phyloP scores from a whole-genome alignment of 2,888 invertebrate genomes.

The Pimpla rufipes region DNA sequence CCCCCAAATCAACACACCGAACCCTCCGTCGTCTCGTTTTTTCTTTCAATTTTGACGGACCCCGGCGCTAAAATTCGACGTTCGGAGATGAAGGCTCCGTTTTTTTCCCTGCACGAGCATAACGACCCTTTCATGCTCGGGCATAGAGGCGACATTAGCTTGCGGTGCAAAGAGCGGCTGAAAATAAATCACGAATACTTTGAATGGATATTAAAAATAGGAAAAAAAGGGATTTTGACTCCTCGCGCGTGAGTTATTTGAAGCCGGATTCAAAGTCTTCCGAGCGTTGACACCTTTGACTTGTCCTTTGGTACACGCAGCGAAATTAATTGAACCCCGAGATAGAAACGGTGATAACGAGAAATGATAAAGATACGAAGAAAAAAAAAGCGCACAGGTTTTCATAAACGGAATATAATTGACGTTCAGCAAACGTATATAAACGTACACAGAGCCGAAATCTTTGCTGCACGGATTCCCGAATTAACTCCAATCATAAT shows the following conservation, averaged over 20 bases:
- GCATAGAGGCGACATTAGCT: not conserved
- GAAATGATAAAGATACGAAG: not conserved
- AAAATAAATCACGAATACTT: not conserved
- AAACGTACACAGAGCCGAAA: not conserved
- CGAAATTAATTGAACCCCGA: not conserved
- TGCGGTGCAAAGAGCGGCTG: not conserved
- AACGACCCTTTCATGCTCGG: not conserved
- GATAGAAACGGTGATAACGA: too few relatives aligned
- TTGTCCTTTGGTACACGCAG: not conserved
- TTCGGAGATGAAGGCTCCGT: not conserved
- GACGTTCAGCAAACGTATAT: not conserved
- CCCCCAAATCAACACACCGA: constrained; percentile 29
- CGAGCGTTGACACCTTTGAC: not conserved
- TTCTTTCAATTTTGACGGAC: not conserved
- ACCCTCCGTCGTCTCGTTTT: not conserved
- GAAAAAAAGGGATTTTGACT: not conserved
- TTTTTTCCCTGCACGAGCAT: not conserved
- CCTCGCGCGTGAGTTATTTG: not conserved
- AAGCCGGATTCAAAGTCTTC: not conserved
- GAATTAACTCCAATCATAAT: constrained; percentile 2
- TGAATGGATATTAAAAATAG: not conserved
- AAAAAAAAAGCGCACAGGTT: not conserved
- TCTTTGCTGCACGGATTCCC: not conserved
- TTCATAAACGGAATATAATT: not conserved
- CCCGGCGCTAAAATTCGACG: not conserved